A percentile compares a stretch with the other conserved stretches of the same genome.
These are phyloP conservation scores for Zosterops pallidus DNA, from an alignment of 2,113 vertebrate genomes.

Conservation along the genomic window DNA sequence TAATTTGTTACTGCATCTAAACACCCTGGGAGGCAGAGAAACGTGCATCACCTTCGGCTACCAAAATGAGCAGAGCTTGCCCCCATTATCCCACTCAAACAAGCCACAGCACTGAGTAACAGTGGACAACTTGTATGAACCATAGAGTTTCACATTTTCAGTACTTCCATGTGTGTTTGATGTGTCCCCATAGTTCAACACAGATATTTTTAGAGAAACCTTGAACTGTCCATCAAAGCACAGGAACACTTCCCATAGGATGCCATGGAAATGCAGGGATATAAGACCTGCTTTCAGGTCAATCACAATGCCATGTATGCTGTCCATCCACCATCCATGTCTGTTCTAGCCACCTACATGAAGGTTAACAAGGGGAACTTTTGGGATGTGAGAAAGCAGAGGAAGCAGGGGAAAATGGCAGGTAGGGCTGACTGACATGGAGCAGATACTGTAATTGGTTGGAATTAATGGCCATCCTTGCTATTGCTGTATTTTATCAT, in stretches of 20 bases:
- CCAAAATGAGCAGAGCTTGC: background rate
- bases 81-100: background rate
- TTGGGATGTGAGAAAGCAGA: background rate
- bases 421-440: background rate
- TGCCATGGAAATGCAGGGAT: rapidly evolving
- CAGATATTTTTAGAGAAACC: background rate
- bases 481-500: background rate
- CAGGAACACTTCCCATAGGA: background rate
- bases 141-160: background rate
- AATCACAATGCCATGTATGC: rapidly evolving
- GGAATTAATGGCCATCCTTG: background rate
- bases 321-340: background rate
- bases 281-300: background rate
- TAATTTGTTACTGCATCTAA: background rate
- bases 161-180: background rate
- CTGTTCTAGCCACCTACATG: rapidly evolving
- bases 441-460: background rate
- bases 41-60: background rate
- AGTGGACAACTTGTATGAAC: background rate
- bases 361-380: background rate
- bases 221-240: background rate
- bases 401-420: background rate
- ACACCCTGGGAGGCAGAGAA: background rate
- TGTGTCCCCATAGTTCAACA: background rate
- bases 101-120: background rate